Conservation (phyloP, 2,113 vertebrate genomes). For the Malaclemys terrapin region DNA sequence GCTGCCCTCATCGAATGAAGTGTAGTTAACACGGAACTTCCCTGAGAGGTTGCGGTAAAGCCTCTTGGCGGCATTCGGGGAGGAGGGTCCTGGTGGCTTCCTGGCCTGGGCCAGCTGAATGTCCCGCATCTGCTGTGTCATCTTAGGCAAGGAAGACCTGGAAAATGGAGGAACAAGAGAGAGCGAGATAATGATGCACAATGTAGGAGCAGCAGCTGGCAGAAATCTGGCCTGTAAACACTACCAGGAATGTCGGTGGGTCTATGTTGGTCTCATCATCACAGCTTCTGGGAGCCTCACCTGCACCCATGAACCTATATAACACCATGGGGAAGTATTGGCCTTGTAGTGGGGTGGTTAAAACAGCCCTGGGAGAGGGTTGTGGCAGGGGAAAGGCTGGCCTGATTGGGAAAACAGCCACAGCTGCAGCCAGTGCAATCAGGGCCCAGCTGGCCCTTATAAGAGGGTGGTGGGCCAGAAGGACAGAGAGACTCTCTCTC, state of each 20-base stretch:
- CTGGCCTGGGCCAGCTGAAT: slow-evolving; percentile 82
- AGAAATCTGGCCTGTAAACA: background rate
- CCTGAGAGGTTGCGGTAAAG: slow-evolving; percentile 95
- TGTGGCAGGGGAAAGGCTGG: too few species aligned
- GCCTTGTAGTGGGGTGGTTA: too few species aligned
- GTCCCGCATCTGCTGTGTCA: slow-evolving; percentile 89
- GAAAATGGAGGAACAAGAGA: background rate
- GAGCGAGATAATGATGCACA: background rate
- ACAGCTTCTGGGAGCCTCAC: background rate
- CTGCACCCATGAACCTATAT: background rate
- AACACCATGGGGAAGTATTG: too few species aligned
- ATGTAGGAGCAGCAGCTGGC: background rate
- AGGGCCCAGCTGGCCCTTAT: too few species aligned
- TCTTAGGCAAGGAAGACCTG: slow-evolving; percentile 90
- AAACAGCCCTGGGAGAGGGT: too few species aligned
- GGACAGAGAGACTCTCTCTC: too few species aligned
- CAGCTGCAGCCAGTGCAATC: too few species aligned
- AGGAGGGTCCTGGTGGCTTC: slow-evolving; percentile 86
- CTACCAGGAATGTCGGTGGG: background rate
- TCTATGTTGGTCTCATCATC: background rate
- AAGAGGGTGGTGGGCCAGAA: too few species aligned
- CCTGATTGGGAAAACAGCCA: too few species aligned
- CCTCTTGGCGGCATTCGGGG: slow-evolving; percentile 90
- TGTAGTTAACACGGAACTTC: slow-evolving; percentile 90
- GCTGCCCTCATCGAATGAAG: slow-evolving; percentile 85